Conservation (phyloP, 2,888 invertebrate genomes). For the Cordylochernes scorpioides region DNA sequence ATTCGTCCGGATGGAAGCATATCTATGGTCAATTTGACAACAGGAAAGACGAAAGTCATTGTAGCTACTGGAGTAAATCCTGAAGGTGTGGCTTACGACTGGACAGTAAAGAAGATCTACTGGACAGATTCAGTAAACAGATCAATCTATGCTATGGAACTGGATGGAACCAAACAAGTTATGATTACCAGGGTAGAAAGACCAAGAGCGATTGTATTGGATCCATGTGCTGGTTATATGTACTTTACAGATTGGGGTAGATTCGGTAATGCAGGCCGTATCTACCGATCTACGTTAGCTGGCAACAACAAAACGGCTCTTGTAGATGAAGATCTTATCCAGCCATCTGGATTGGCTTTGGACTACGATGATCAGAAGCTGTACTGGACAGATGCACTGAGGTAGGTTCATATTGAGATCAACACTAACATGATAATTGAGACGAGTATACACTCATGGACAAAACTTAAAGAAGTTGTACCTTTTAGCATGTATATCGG, state of each 20-base stretch:
- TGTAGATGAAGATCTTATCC: constrained; percentile 63
- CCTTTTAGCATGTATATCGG: no score
- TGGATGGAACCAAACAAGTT: constrained; percentile 56
- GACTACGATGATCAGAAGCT: constrained; percentile 54
- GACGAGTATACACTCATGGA: no score
- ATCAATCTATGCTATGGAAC: constrained; percentile 77
- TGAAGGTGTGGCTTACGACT: constrained; percentile 82
- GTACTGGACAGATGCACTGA: constrained; percentile 91
- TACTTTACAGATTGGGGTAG: constrained; percentile 91
- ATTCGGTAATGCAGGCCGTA: constrained; percentile 72
- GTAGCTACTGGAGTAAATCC: constrained; percentile 43
- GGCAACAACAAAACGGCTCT: constrained; percentile 68
- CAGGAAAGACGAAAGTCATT: constrained; percentile 21
- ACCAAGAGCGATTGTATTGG: constrained; percentile 76
- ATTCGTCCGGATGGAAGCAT: constrained; percentile 71
- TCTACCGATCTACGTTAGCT: constrained; percentile 83
- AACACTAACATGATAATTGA: no score
- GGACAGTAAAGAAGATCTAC: constrained; percentile 88
- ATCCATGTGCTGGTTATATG: constrained; percentile 75
- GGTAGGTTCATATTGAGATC: no score
- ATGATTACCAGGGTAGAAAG: constrained; percentile 79
- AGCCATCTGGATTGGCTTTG: constrained; percentile 80
- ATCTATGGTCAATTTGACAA: constrained; percentile 45
- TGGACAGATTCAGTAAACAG: constrained; percentile 91
- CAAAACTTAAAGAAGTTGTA: no score